Base-by-base conservation (phyloP, 1,140 invertebrate genomes). In the Sycophila sp. region DNA sequence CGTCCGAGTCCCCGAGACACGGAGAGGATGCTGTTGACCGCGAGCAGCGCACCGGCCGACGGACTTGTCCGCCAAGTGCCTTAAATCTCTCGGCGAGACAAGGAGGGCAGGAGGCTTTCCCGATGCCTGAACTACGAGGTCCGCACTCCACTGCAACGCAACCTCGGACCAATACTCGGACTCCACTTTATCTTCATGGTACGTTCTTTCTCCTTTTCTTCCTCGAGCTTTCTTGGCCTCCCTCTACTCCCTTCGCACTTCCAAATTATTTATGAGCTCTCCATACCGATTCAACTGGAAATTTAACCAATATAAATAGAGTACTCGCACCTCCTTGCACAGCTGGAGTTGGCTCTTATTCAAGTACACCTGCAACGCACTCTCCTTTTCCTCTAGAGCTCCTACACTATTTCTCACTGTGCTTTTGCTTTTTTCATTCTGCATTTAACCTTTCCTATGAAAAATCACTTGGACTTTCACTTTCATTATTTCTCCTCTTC, bases 21-120 rank as follows among this genome's bases (percentile, higher is more conserved):
- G 26, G 53, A 19, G 53, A 66, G 64, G 64, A 66, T 66, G 64
- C 51, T 66, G 36, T 38, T 67, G 40, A 40, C 28, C 40, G 40
- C 58, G 49, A 67, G 64, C 36, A 55, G 51, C 53, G 65, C 65
- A 67, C 65, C 65, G 65, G 65, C 47, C 65, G n/a, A 28, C 53
- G 65, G 19, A 30, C 22, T 28, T 15, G 30, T 38, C 56, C 51
- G 36, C 28, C 53, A 42, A 67, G 65, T 58, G 65, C 40, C 36
- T 49, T 58, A 45, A 15, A 47, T 47, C n/a, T 47, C 42, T 22
- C 4, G 5, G 13, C 15, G 24, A 65, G 34, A 40, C n/a, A n/a
- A n/a, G n/a, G 63, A 38, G 22, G 24, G 38, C 17, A 67, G 30
- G 15, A 34, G 51, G 30, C 30, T 67, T 58, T 40, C 38, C 55